A percentile compares a stretch with the other conserved stretches of the same genome.
Conservation (phyloP, 2,888 invertebrate species). For the Drymonia ruficornis region DNA sequence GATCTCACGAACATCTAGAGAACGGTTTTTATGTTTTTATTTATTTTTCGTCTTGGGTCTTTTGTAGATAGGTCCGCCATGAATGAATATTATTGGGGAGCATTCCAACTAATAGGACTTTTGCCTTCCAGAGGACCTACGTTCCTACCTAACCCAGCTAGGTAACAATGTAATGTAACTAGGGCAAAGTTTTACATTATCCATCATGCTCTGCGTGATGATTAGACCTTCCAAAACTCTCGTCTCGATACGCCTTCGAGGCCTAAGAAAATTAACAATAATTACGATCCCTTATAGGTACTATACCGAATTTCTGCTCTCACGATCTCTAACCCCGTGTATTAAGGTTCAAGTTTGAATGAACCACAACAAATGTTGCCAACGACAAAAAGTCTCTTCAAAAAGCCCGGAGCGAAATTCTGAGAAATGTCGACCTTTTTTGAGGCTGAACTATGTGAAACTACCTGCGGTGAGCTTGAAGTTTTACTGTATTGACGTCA, state of each 20-base stretch:
- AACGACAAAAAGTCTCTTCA: constrained; percentile 27
- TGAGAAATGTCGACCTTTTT: constrained; percentile 66
- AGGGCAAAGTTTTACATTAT: too few species aligned
- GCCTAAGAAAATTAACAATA: neutral
- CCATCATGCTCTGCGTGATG: neutral
- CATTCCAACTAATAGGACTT: too few species aligned
- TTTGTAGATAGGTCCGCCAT: too few species aligned
- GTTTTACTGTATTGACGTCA: neutral
- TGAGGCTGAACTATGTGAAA: constrained; percentile 50
- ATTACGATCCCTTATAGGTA: neutral
- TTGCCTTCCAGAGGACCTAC: too few species aligned
- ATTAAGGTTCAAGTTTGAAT: constrained; percentile 24
- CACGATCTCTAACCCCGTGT: too few species aligned
- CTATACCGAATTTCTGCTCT: too few species aligned
- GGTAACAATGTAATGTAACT: too few species aligned
- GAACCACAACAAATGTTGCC: constrained; percentile 13
- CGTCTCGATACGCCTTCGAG: neutral
- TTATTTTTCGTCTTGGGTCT: too few species aligned
- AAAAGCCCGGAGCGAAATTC: constrained; percentile 50
- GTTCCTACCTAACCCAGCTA: too few species aligned
- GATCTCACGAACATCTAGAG: too few species aligned
- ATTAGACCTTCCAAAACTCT: neutral
- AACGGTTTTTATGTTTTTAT: too few species aligned
- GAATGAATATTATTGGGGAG: too few species aligned
- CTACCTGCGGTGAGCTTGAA: constrained; percentile 50